phyloP scores from a whole-genome alignment of 2,113 vertebrate species.

The Poeciliopsis prolifica region DNA sequence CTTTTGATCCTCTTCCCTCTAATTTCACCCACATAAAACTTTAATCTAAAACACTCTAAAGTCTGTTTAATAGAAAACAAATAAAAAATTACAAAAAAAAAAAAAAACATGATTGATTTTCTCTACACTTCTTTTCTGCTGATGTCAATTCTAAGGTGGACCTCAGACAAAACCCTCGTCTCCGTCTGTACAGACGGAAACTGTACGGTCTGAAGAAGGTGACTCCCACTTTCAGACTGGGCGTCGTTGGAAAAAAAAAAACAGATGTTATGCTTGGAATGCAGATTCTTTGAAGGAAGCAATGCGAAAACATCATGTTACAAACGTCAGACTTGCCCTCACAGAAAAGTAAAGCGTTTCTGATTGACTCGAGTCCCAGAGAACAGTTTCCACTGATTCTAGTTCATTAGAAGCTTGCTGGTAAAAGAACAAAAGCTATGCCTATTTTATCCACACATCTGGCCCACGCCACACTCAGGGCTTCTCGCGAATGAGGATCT shows the following conservation, averaged over 20 bases:
- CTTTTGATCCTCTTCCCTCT: too few species aligned
- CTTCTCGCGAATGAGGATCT: conserved; percentile 50
- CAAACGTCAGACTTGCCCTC: neutral
- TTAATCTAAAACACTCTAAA: neutral
- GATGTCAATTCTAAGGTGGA: neutral
- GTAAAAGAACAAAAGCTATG: conserved; percentile 8
- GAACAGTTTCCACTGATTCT: conserved; percentile 27
- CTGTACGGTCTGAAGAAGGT: neutral
- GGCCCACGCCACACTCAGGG: conserved; percentile 22
- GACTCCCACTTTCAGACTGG: conserved; percentile 26
- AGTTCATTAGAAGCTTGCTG: neutral
- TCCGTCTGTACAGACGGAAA: neutral
- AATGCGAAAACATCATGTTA: too few species aligned
- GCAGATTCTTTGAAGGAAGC: neutral
- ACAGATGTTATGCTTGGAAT: conserved; percentile 30
- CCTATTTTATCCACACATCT: conserved; percentile 49
- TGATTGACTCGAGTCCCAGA: neutral
- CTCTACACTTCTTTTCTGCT: neutral
- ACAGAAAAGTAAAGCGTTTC: too few species aligned
- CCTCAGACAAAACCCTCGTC: neutral
- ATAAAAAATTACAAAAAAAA: too few species aligned
- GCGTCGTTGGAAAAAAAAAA: conserved; percentile 4
- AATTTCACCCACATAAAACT: neutral
- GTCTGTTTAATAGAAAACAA: neutral
- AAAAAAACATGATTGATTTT: neutral